These are phyloP conservation scores for Hippoglossus stenolepis DNA, from an alignment of 2,113 vertebrate genomes.

Conservation along the genomic window DNA sequence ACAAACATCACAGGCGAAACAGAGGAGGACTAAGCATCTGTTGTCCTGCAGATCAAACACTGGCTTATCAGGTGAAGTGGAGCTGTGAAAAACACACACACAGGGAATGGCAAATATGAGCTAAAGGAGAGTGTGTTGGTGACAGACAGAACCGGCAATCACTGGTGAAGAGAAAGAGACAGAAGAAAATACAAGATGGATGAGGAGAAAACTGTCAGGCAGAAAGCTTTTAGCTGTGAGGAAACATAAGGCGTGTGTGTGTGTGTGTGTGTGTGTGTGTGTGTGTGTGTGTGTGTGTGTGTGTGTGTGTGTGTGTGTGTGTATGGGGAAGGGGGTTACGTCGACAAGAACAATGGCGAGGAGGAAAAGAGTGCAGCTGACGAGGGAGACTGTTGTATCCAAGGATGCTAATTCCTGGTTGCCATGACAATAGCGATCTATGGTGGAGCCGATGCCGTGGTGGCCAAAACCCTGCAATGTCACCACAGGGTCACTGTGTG, in stretches of 20 bases:
- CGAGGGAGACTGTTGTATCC: slow-evolving; percentile 36
- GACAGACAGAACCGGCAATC: too few species aligned
- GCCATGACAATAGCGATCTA: slow-evolving; percentile 65
- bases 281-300: neutral
- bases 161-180: neutral
- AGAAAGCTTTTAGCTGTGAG: neutral
- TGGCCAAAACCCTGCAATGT: slow-evolving; percentile 21
- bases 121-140: neutral
- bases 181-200: neutral
- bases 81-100: slow-evolving; percentile 6
- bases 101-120: slow-evolving; percentile 14
- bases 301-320: too few species aligned
- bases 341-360: slow-evolving; percentile 35
- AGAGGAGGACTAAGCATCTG: slow-evolving; percentile 4
- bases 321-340: too few species aligned
- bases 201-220: slow-evolving; percentile 1
- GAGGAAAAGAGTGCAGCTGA: slow-evolving; percentile 42
- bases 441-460: slow-evolving; percentile 6
- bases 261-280: neutral
- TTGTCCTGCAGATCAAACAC: slow-evolving; percentile 16
- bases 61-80: slow-evolving; percentile 19
- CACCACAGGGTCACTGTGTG: slow-evolving; percentile 17
- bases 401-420: slow-evolving; percentile 71
- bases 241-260: neutral
- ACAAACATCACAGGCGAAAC: slow-evolving; percentile 8